Conservation (phyloP, 2,113 vertebrate species). For the Epinephelus moara region DNA sequence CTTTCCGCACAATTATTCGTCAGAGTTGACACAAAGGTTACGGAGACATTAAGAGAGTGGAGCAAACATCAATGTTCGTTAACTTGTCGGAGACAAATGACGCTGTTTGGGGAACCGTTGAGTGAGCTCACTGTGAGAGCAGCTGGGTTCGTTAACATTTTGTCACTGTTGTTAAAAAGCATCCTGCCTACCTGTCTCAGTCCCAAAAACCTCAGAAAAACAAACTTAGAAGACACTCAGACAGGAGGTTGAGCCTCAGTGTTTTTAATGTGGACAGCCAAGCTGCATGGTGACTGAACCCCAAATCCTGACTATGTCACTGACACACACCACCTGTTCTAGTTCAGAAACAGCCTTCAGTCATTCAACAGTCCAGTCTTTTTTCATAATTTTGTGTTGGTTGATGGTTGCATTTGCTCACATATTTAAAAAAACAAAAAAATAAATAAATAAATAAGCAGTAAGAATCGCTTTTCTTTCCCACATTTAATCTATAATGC, state of each 20-base stretch:
- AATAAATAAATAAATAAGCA: too few species aligned
- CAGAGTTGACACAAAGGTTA: slow-evolving; percentile 49
- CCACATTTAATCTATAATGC: too few species aligned
- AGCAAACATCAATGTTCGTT: slow-evolving; percentile 32
- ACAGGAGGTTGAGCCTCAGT: neutral
- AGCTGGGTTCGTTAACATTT: slow-evolving; percentile 25
- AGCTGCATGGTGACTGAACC: neutral
- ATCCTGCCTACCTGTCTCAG: neutral
- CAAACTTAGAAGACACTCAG: neutral
- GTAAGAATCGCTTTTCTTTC: too few species aligned
- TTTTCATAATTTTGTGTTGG: too few species aligned
- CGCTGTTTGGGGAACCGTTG: neutral
- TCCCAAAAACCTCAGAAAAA: slow-evolving; percentile 1
- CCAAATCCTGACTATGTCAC: neutral
- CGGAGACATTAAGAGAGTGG: slow-evolving; percentile 11
- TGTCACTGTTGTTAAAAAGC: neutral
- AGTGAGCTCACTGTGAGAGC: neutral
- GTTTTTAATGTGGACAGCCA: neutral
- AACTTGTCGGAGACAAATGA: slow-evolving; percentile 31
- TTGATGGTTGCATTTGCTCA: too few species aligned
- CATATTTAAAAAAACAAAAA: neutral
- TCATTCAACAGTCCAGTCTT: neutral
- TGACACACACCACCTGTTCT: neutral
- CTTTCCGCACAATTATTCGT: slow-evolving; percentile 3
- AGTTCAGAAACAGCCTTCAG: neutral